Evolutionary conservation across 92 coral and sea anemone species (phyloP).

Genomic region (Siderastrea siderea): DNA sequence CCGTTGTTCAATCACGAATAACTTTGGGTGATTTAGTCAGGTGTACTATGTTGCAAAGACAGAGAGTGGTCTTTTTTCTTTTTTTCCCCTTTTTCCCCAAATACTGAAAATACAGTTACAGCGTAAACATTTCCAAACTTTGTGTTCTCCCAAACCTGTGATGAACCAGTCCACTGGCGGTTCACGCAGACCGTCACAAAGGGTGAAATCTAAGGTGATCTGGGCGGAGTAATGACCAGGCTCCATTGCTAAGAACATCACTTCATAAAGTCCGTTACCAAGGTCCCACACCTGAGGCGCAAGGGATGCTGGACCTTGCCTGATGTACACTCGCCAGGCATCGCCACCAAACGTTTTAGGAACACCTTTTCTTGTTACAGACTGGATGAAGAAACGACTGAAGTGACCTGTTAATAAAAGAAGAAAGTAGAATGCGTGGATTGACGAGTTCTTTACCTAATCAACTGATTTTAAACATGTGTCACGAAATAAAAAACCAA

Average conservation of each 20-base stretch:
- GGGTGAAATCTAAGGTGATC: slow-evolving; percentile 76
- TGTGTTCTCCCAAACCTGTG: slow-evolving; percentile 52
- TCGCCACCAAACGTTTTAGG: slow-evolving; percentile 84
- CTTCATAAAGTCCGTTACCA: slow-evolving; percentile 84
- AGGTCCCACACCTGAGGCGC: slow-evolving; percentile 85
- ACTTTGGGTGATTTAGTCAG: too few species aligned
- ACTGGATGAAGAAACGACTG: slow-evolving; percentile 86
- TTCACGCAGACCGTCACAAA: slow-evolving; percentile 88
- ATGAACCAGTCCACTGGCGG: slow-evolving; percentile 87
- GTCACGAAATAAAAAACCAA: too few species aligned
- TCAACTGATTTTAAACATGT: too few species aligned
- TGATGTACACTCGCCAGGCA: slow-evolving; percentile 86
- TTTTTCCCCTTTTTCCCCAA: too few species aligned
- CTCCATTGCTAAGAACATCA: slow-evolving; percentile 73
- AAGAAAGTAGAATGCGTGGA: too few species aligned
- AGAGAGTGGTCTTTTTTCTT: too few species aligned
- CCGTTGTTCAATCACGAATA: too few species aligned
- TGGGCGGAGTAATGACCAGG: slow-evolving; percentile 82
- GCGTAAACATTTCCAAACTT: too few species aligned
- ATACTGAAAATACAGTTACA: too few species aligned
- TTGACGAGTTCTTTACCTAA: too few species aligned
- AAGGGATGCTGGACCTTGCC: slow-evolving; percentile 93
- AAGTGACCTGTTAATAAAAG: slow-evolving; percentile 60
- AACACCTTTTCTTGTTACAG: slow-evolving; percentile 68
- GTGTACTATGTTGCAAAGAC: too few species aligned